Conservation (phyloP, 2,888 invertebrate genomes). For the Cetonia aurata region DNA sequence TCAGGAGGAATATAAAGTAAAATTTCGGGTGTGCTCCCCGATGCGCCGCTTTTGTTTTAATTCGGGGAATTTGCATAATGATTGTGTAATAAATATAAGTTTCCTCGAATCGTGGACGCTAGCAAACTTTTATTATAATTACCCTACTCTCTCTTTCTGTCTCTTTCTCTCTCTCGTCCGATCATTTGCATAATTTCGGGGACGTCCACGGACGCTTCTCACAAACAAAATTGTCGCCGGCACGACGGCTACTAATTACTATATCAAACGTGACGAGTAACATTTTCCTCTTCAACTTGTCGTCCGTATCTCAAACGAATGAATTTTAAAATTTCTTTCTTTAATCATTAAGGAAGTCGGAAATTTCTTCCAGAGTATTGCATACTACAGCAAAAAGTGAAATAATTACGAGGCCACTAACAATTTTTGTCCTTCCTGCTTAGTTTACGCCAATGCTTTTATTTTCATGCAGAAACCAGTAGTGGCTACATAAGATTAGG, state of each 20-base stretch:
- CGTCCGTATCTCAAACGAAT: too few relatives aligned
- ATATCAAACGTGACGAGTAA: conserved; percentile 23
- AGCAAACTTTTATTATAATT: conserved; percentile 37
- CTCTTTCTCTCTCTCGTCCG: neutral
- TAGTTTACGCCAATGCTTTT: too few relatives aligned
- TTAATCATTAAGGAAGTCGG: too few relatives aligned
- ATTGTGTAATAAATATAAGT: conserved; percentile 40
- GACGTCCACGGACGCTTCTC: conserved; percentile 11
- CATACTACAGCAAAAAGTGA: too few relatives aligned
- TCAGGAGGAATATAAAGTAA: conserved; percentile 35
- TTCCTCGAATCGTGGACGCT: conserved; percentile 22
- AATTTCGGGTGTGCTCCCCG: conserved; percentile 23
- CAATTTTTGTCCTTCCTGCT: too few relatives aligned
- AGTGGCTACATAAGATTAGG: too few relatives aligned
- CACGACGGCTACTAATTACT: conserved; percentile 31
- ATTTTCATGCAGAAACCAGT: too few relatives aligned
- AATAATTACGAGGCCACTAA: too few relatives aligned
- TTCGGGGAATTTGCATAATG: conserved; percentile 36
- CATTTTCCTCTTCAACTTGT: neutral
- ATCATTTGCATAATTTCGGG: conserved; percentile 34
- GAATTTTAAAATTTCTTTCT: too few relatives aligned
- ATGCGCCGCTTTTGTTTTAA: conserved; percentile 23
- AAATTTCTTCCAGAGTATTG: too few relatives aligned
- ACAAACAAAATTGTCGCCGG: conserved; percentile 28
- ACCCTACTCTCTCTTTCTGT: neutral